These are phyloP conservation scores for Sebastes iracundus DNA, from an alignment of 2,797 vertebrate species.

Conservation along the genomic window DNA sequence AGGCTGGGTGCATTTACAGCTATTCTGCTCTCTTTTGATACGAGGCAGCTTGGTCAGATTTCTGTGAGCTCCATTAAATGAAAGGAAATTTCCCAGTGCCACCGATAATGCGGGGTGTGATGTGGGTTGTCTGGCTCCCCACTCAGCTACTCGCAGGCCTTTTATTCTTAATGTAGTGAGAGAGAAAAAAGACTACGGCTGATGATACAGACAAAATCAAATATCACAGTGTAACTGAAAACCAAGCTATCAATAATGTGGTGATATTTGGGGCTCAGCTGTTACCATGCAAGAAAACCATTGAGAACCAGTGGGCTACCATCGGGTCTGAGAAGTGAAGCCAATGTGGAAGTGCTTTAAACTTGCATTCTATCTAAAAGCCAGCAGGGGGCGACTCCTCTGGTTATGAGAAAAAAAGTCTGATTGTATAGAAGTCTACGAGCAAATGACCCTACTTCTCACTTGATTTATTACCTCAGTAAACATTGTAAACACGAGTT, in stretches of 20 bases:
- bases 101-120: constrained; percentile 34
- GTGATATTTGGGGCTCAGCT: not conserved
- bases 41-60: constrained; percentile 38
- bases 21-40: constrained; percentile 52
- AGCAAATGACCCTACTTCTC: no score
- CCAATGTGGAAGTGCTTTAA: no score
- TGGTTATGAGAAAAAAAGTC: no score
- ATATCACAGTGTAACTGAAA: constrained; percentile 3
- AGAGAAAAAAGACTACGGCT: not conserved
- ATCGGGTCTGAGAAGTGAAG: no score
- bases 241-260: not conserved
- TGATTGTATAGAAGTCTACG: no score
- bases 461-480: no score
- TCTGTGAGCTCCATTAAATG: constrained; percentile 56
- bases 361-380: no score
- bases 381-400: no score
- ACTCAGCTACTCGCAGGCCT: constrained; percentile 1
- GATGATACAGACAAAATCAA: constrained; percentile 7
- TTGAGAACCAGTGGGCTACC: not conserved
- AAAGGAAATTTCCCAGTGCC: constrained; percentile 53
- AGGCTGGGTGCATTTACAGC: constrained; percentile 50
- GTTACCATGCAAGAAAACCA: not conserved
- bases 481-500: no score
- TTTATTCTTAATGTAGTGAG: constrained; percentile 22
- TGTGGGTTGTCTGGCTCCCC: constrained; percentile 22